Evolutionary conservation across 2,797 vertebrate species (phyloP), one percentile per base, ranked within the genome.

Genomic region (Labroides dimidiatus): DNA sequence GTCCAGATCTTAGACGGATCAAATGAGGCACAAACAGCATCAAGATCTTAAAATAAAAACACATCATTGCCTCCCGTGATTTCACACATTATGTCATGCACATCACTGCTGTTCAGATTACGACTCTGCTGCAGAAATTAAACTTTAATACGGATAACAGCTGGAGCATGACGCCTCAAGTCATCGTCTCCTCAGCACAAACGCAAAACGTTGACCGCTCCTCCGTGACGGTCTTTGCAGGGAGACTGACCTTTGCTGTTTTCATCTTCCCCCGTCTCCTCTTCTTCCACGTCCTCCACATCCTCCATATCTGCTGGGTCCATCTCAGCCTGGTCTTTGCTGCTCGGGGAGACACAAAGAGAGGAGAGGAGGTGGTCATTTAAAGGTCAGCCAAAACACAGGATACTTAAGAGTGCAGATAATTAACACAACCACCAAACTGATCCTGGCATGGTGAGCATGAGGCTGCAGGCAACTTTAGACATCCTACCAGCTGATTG

Each of bases 261-360:
- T 72, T 94, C 94, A 83, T 98, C 96, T 89, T 98, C 98, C 81
- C 94, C 96, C 39, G 95, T 93, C 93, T 99, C 98, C 88, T 99
- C 98, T 69, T 99, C 98, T 81, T 99, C 98, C 78, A 99, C 95
- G 68, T 99, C 98, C 88, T 99, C 97, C 87, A 99, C 96, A 63
- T 99, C 97, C 88, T 99, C 98, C 96, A 99, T 97, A 87, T 99
- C 98, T 89, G 98, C 97, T 39, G 96, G 97, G 89, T 99, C 97
- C 93, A 98, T 94, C 91, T 98, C 96, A 80, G 97, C 86, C 86
- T 97, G 96, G 87, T 99, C 98, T 96, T 99, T 99, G 93, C 98
- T 99, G 90, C 58, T 84, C 64, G 0, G 56, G 43, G 21, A 78
- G 64, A 85, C 17, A 76, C 2, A 75, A 11, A 75, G 1, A 23